phyloP scores from a whole-genome alignment of 2,797 vertebrate genomes.

The Lagothrix lagotricha region DNA sequence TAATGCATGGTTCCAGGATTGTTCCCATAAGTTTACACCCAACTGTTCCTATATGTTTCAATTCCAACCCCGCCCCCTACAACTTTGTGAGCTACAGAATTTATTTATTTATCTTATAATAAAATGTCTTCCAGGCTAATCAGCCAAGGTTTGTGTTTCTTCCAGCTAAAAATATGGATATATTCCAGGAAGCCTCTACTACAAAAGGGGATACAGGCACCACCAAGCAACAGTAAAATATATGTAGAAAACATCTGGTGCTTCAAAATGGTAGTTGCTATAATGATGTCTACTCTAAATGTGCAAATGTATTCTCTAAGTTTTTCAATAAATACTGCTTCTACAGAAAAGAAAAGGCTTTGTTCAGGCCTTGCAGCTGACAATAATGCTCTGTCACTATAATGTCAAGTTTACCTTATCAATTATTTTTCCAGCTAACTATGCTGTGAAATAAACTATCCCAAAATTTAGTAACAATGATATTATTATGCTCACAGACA shows the following conservation, averaged over 20 bases:
- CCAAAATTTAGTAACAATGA: neutral
- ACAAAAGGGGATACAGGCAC: neutral
- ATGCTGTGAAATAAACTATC: neutral
- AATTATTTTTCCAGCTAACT: neutral
- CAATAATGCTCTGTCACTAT: neutral
- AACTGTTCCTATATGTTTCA: neutral
- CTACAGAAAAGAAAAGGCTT: neutral
- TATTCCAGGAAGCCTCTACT: neutral
- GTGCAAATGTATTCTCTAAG: neutral
- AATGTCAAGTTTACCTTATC: neutral
- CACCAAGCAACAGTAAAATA: neutral
- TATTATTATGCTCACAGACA: neutral
- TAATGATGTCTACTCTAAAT: neutral
- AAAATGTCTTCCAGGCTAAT: neutral
- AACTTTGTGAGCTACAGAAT: neutral
- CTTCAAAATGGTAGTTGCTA: neutral
- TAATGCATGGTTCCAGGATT: neutral
- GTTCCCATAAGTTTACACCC: neutral
- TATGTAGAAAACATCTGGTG: neutral
- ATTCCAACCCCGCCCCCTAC: neutral
- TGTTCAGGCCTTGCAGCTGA: neutral
- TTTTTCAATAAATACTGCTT: neutral
- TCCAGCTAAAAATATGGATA: neutral
- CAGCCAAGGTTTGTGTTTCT: neutral
- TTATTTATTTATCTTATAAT: neutral